Base-by-base conservation (phyloP, 2,113 vertebrate genomes). In the Erpornis zantholeuca region DNA sequence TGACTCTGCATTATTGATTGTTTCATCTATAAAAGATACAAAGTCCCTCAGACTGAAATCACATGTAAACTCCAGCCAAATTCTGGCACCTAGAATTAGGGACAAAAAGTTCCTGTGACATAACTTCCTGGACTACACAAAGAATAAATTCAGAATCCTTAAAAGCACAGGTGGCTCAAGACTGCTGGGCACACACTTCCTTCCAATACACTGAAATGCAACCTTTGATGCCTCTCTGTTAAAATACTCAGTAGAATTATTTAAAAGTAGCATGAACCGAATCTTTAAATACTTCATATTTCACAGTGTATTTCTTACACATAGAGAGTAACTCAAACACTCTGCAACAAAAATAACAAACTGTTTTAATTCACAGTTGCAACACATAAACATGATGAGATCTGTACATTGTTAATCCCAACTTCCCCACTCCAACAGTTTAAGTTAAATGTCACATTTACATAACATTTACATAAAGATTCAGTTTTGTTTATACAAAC, bases 371-470 rank as follows among this genome's bases (percentile, higher is more conserved):
- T 95, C 70, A 82, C 70, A 92, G 70, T 82, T 92, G 84, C 66
- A 85, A 93, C 50, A 78, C 75, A 78, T 80, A 97, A 97, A 90
- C 92, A 97, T 7, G 49, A 90, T 33, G 83, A 94, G 90, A 93
- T 92, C 96, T 95, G 94, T 44, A 96, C 83, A 94, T 92, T 96
- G 88, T 93, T 97, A 96, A 94, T 95, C 91, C 89, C 15, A 2
- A 78, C 77, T 91, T 97, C 77, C 45, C 38, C 53, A 63, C 83
- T 94, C 82, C 81, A 93, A 92, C 90, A 96, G 91, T 88, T 96
- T 96, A 95, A 96, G 35, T 77, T 94, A 97, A 96, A 97, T 97
- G 95, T 95, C 94, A 94, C 57, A 97, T 97, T 96, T 97, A 93
- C 93, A 97, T 97, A 96, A 95, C 53, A 96, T 96, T 96, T 97